Evolutionary conservation across 1,140 invertebrate genomes (phyloP), one percentile per base, ranked within the genome.

Genomic region (Cataglyphis hispanica): DNA sequence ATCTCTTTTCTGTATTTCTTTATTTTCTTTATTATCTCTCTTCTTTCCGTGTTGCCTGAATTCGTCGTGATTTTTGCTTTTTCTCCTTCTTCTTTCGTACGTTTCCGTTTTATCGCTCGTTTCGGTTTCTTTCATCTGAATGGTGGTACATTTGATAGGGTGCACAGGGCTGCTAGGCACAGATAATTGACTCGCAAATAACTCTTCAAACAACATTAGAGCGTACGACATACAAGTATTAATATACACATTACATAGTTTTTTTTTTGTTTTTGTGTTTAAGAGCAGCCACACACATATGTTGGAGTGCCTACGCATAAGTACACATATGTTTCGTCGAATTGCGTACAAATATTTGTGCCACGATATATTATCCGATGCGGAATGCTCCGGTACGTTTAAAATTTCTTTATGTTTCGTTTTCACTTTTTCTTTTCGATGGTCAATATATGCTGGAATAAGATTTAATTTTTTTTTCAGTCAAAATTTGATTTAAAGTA

Each of bases 141-240:
- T 92, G 93, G 91, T 95, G 93, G 93, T 95, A 95, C 94, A 95
- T 94, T 95, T 95, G 93, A 94, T 95, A 94, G 93, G 93, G 94
- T 95, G 94, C 94, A 94, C 94, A 95, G 94, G 94, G 93, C 94
- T 95, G 94, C 94, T 95, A 95, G 95, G 95, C 95, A 95, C 95
- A 95, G 94, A 95, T 95, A 95, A 95, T 95, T 95, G 94, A 95
- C 95, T 95, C 94, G 95, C 95, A 95, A 95, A 95, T 95, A 94
- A 95, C 94, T 95, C 93, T 94, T 95, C 93, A 95, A 95, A 95
- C 93, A 95, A 95, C 95, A 94, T 95, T 95, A 95, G 94, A 95
- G 94, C 94, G 94, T 95, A 95, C 94, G 94, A 95, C 94, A 95
- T 94, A 95, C 93, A 94, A 89, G 91, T 94, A 94, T 93, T 91